phyloP scores from a whole-genome alignment of 2,797 vertebrate genomes.

The Scleropages formosus region DNA sequence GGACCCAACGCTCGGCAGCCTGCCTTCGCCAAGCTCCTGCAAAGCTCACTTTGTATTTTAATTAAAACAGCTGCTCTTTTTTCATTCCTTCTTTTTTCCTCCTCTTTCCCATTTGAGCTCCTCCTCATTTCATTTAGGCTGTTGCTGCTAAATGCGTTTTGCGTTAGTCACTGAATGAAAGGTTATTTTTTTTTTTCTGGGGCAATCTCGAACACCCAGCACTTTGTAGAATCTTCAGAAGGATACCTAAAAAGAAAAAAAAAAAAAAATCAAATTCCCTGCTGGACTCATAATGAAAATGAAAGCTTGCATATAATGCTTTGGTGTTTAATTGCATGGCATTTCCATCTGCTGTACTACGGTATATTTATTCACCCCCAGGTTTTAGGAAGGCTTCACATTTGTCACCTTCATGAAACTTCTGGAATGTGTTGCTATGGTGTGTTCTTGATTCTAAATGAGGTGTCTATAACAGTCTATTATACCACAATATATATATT shows the following conservation, averaged over 20 bases:
- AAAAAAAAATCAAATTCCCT: conserved; percentile 9
- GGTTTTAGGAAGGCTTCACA: neutral
- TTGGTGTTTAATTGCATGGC: conserved; percentile 1
- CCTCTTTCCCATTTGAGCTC: too few relatives aligned
- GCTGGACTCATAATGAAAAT: neutral
- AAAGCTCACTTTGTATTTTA: too few relatives aligned
- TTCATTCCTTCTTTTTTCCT: too few relatives aligned
- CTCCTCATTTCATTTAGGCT: neutral
- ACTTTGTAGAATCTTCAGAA: neutral
- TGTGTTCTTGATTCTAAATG: too few relatives aligned
- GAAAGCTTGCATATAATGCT: neutral
- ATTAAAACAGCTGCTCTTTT: too few relatives aligned
- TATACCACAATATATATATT: too few relatives aligned
- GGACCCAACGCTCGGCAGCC: too few relatives aligned
- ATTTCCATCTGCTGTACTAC: conserved; percentile 18
- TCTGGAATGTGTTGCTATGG: too few relatives aligned
- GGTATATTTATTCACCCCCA: conserved; percentile 9
- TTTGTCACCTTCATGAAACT: neutral
- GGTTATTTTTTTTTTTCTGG: conserved; percentile 4
- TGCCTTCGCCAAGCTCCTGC: too few relatives aligned
- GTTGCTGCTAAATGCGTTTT: neutral
- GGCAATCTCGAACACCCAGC: neutral
- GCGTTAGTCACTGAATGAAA: neutral
- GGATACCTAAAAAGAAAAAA: conserved; percentile 7
- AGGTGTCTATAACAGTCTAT: too few relatives aligned